A percentile compares a stretch with the other conserved stretches of the same genome.
Evolutionary conservation across 2,888 invertebrate genomes (phyloP).

Genomic region (Diaperis boleti): DNA sequence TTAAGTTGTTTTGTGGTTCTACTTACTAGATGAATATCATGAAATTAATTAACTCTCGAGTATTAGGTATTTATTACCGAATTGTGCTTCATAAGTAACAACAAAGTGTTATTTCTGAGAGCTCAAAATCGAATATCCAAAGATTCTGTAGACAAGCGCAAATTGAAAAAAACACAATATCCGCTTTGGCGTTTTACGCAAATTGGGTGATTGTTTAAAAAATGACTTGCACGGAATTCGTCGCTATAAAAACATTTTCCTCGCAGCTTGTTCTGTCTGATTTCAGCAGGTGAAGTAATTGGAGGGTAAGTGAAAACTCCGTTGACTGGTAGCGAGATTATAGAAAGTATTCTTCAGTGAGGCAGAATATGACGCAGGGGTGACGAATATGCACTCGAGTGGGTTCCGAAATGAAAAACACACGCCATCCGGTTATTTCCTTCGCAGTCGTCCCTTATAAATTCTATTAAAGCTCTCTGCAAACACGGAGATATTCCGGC

Average conservation of each 20-base stretch:
- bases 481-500: conserved; percentile 43
- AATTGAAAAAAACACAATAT: background rate
- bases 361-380: conserved; percentile 40
- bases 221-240: background rate
- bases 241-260: background rate
- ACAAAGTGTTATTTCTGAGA: too few species aligned
- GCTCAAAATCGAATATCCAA: too few species aligned
- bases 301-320: conserved; percentile 14
- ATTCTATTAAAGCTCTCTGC: conserved; percentile 44
- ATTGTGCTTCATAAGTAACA: too few species aligned
- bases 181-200: background rate
- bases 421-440: conserved; percentile 43
- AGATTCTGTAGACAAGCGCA: too few species aligned
- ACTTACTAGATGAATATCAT: too few species aligned
- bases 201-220: too few species aligned
- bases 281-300: conserved; percentile 19
- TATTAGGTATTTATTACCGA: too few species aligned
- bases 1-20: too few species aligned
- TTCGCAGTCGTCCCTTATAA: conserved; percentile 42
- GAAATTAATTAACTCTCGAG: too few species aligned
- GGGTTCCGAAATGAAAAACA: conserved; percentile 45
- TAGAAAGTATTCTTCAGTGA: conserved; percentile 36
- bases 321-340: conserved; percentile 31
- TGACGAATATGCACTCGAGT: conserved; percentile 50
- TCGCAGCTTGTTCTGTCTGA: conserved; percentile 3